These are phyloP conservation scores for Cebus imitator DNA, from an alignment of 2,113 vertebrate species.

Conservation along the genomic window DNA sequence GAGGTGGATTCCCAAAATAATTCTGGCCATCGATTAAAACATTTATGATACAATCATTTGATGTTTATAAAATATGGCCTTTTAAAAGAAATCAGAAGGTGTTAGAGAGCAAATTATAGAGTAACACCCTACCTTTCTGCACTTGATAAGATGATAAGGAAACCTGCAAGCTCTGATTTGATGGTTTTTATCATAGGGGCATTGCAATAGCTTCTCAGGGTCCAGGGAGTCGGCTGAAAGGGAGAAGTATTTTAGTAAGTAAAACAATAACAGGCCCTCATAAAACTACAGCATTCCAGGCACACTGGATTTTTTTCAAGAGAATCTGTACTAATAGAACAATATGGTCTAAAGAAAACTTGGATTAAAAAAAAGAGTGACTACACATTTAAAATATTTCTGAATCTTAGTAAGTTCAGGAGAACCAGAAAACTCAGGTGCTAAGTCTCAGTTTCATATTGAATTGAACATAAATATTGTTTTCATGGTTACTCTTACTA, in stretches of 20 bases:
- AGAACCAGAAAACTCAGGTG: background rate
- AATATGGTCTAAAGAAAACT: slow-evolving; percentile 38
- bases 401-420: slow-evolving; percentile 23
- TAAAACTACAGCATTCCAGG: background rate
- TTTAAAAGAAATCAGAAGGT: slow-evolving; percentile 41
- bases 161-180: slow-evolving; percentile 90
- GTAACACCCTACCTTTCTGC: slow-evolving; percentile 87
- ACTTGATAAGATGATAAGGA: slow-evolving; percentile 96
- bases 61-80: background rate
- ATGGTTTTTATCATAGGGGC: slow-evolving; percentile 91
- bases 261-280: background rate
- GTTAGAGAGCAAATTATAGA: slow-evolving; percentile 36
- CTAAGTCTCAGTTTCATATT: background rate
- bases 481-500: slow-evolving; percentile 1
- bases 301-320: slow-evolving; percentile 50
- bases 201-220: slow-evolving; percentile 90
- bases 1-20: slow-evolving; percentile 37
- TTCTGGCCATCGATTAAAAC: slow-evolving; percentile 42
- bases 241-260: background rate
- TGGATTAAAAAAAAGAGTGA: slow-evolving; percentile 22
- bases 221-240: slow-evolving; percentile 81
- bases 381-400: slow-evolving; percentile 35
- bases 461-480: background rate
- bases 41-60: slow-evolving; percentile 30
- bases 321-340: slow-evolving; percentile 32